These are phyloP conservation scores for Melanotaenia duboulayi DNA, from an alignment of 2,113 vertebrate species.

Conservation along the genomic window DNA sequence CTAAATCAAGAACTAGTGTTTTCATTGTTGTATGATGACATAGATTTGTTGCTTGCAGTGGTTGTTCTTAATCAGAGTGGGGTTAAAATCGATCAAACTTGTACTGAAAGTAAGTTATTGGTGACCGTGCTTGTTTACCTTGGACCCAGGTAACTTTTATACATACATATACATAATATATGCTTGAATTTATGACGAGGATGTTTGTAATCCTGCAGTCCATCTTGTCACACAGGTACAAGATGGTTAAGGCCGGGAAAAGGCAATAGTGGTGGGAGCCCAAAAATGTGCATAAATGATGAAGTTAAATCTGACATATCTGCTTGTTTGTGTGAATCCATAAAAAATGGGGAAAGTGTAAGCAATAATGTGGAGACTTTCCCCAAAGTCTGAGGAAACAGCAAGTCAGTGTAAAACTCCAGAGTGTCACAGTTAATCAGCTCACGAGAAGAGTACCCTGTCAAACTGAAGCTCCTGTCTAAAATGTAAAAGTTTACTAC, in stretches of 20 bases:
- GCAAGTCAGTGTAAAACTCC: slow-evolving; percentile 26
- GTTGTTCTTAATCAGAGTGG: slow-evolving; percentile 78
- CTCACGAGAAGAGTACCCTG: slow-evolving; percentile 53
- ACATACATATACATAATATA: slow-evolving; percentile 35
- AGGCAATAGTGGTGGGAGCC: slow-evolving; percentile 20
- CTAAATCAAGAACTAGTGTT: slow-evolving; percentile 74
- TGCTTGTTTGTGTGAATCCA: slow-evolving; percentile 21
- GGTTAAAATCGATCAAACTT: slow-evolving; percentile 73
- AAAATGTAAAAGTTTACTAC: slow-evolving; percentile 65
- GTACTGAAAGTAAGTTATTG: slow-evolving; percentile 73
- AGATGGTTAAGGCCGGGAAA: slow-evolving; percentile 28
- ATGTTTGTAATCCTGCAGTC: slow-evolving; percentile 47
- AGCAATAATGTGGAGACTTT: slow-evolving; percentile 50
- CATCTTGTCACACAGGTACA: slow-evolving; percentile 29
- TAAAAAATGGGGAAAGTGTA: slow-evolving; percentile 29
- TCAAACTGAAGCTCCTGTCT: slow-evolving; percentile 57
- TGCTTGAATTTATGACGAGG: slow-evolving; percentile 43
- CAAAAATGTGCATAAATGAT: slow-evolving; percentile 31
- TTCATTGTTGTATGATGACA: slow-evolving; percentile 75
- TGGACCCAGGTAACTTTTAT: slow-evolving; percentile 57
- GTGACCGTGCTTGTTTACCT: slow-evolving; percentile 71
- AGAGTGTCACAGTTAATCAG: slow-evolving; percentile 15
- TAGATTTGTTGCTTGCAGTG: slow-evolving; percentile 79
- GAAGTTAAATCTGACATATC: slow-evolving; percentile 22
- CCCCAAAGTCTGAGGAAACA: slow-evolving; percentile 16